phyloP scores from a whole-genome alignment of 2,888 invertebrate genomes.

The Metacarcinus magister region DNA sequence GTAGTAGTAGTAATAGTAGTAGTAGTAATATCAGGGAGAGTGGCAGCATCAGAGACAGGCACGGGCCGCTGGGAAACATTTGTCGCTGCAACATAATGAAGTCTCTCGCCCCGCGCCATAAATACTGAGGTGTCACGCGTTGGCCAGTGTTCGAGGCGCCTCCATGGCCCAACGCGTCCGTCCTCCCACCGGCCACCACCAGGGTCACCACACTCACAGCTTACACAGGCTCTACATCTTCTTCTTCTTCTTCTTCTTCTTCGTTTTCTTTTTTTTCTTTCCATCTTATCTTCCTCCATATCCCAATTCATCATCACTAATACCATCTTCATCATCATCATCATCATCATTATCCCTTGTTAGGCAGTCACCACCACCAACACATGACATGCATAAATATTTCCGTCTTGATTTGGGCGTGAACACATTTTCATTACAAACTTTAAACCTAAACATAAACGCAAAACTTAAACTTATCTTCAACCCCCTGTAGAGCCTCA shows the following conservation, averaged over 20 bases:
- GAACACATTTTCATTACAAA: no score
- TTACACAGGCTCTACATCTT: background rate
- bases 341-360: background rate
- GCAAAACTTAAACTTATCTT: no score
- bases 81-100: background rate
- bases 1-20: background rate
- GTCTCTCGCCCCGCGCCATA: conserved; percentile 15
- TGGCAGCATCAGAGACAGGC: background rate
- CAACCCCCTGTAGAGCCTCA: no score
- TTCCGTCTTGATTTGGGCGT: no score
- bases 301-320: background rate
- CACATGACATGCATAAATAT: background rate
- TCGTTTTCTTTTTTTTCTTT: background rate
- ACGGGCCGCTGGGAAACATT: background rate
- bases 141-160: background rate
- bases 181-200: background rate
- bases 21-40: background rate
- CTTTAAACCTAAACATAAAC: no score
- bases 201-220: background rate
- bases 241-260: background rate
- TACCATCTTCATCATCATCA: background rate
- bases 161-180: background rate
- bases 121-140: background rate
- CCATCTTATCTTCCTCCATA: background rate
- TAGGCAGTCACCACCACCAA: background rate